Evolutionary conservation across 2,797 vertebrate genomes (phyloP), one percentile per base, ranked within the genome.

Genomic region (Pseudochromis fuscus): DNA sequence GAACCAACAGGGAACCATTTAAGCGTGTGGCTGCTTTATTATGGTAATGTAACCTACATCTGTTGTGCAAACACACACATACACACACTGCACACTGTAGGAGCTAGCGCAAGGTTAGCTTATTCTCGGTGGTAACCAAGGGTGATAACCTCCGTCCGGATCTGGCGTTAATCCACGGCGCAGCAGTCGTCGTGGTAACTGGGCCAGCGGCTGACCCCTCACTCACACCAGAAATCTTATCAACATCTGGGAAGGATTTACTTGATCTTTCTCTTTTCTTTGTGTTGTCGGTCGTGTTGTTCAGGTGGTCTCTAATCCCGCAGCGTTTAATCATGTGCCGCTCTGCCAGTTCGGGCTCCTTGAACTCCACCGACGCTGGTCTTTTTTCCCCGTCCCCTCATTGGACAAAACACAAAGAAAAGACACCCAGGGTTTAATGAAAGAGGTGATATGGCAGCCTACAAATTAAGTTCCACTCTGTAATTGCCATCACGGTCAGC

Each of bases 21-120:
- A 65, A 76, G 50, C 53, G 8, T 64, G 73, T 23, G 56, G 67
- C 79, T 81, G 73, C 80, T 86, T 90, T 88, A 67, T 86, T 49
- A 89, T 87, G 88, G 72, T 85, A 89, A 90, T 88, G 69, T 87
- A 75, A 87, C 81, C 82, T 85, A 83, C 77, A 85, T 87, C 72
- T 87, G 76, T 75, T 79, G 75, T 66, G 44, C 58, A 72, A 16
- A 77, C 53, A 77, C 69, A 45, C 53, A 38, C 21, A 65, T 27
- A 60, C 33, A 67, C 52, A 45, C 50, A 35, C 56, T 38, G 28
- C n/a, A n/a, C n/a, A n/a, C 50, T 28, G 59, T 45, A 42, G 65
- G 65, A 46, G 23, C 74, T 44, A 52, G 65, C 28, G 64, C 58
- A 44, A 45, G 49, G 72, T 67, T 58, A 78, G 65, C 48, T 52